phyloP scores from a whole-genome alignment of 2,888 invertebrate genomes.

The Colostygia pectinataria region DNA sequence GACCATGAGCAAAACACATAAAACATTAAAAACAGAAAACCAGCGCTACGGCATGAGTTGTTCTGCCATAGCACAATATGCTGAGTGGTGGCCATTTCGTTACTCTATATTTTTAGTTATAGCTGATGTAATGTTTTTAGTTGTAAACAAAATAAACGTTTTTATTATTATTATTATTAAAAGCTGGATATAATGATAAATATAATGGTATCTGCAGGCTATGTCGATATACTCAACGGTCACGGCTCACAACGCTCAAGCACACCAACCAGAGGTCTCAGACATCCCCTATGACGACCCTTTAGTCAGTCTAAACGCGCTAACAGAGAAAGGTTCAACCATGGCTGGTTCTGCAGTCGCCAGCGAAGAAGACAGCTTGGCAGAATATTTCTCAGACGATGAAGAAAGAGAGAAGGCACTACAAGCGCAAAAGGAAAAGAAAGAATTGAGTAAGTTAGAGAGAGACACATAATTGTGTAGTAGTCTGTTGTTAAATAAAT shows the following conservation, averaged over 20 bases:
- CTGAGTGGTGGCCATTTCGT: too few species aligned
- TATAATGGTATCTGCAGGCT: conserved; percentile 72
- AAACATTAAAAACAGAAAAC: too few species aligned
- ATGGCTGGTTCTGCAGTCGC: conserved; percentile 60
- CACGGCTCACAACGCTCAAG: conserved; percentile 60
- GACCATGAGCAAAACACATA: too few species aligned
- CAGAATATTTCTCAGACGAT: conserved; percentile 79
- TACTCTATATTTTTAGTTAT: too few species aligned
- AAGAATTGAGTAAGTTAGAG: conserved; percentile 59
- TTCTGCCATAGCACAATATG: too few species aligned
- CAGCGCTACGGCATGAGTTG: too few species aligned
- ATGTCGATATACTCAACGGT: conserved; percentile 85
- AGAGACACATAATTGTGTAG: conserved; percentile 63
- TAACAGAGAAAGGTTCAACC: conserved; percentile 63
- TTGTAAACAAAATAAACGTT: too few species aligned
- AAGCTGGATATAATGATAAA: too few species aligned
- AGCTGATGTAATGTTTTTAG: too few species aligned
- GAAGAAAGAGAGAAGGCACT: conserved; percentile 74
- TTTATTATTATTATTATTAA: too few species aligned
- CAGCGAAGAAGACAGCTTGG: conserved; percentile 60
- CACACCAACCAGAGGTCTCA: conserved; percentile 43
- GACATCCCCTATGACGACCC: conserved; percentile 56
- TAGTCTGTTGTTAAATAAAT: conserved; percentile 53
- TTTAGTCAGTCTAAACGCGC: conserved; percentile 57
- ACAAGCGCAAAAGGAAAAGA: conserved; percentile 62